These are phyloP conservation scores for Andrena minutula DNA, from an alignment of 2,888 invertebrate species.

Conservation along the genomic window DNA sequence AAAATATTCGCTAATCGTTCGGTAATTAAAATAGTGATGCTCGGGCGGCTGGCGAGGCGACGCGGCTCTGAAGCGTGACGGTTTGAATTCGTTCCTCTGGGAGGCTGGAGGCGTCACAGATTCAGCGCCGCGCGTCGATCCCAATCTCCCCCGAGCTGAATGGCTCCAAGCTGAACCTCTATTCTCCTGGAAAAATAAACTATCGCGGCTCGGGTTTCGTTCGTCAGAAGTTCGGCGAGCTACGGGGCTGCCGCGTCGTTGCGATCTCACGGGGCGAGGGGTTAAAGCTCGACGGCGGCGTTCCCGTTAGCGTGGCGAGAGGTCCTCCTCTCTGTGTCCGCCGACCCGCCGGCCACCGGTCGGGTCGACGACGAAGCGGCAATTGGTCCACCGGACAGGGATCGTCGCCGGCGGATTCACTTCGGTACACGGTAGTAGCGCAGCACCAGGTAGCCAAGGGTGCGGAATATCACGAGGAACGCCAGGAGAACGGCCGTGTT, in stretches of 20 bases:
- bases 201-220: slow-evolving; percentile 31
- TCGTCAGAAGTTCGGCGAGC: slow-evolving; percentile 31
- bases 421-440: slow-evolving; percentile 90
- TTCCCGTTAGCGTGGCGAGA: slow-evolving; percentile 41
- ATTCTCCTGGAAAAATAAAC: slow-evolving; percentile 56
- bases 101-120: too few species aligned
- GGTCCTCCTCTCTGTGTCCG: slow-evolving; percentile 18
- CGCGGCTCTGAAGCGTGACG: slow-evolving; percentile 8
- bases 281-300: slow-evolving; percentile 36
- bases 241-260: slow-evolving; percentile 17
- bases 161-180: slow-evolving; percentile 7
- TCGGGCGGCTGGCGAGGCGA: not conserved
- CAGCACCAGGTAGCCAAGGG: slow-evolving; percentile 90
- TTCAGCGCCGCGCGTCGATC: not conserved
- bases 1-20: slow-evolving; percentile 56
- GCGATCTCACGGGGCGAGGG: slow-evolving; percentile 44
- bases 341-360: slow-evolving; percentile 29
- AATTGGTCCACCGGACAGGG: slow-evolving; percentile 36
- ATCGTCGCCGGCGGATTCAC: slow-evolving; percentile 80
- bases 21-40: slow-evolving; percentile 55
- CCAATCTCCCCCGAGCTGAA: not conserved
- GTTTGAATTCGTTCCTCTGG: too few species aligned
- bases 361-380: slow-evolving; percentile 59
- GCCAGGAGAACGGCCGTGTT: slow-evolving; percentile 90
- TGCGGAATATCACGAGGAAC: slow-evolving; percentile 90